These are phyloP conservation scores for Tenebrio molitor DNA, from an alignment of 1,140 invertebrate genomes.

Conservation along the genomic window DNA sequence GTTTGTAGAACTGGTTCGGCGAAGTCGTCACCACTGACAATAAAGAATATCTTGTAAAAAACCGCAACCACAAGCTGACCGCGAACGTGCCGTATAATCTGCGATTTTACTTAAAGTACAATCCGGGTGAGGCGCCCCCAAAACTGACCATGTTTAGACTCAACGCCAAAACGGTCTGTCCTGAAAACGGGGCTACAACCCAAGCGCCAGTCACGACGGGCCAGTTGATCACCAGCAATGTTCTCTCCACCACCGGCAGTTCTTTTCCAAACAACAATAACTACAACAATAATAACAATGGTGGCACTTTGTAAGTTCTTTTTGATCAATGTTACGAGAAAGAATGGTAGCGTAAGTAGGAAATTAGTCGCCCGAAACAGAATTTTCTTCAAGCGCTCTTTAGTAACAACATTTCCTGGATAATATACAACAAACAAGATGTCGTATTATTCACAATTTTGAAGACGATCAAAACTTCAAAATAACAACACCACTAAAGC, in stretches of 20 bases:
- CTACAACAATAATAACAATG: conserved; percentile 23
- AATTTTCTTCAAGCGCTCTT: too few relatives aligned
- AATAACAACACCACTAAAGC: too few relatives aligned
- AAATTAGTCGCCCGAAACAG: too few relatives aligned
- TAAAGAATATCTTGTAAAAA: conserved; percentile 63
- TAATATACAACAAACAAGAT: too few relatives aligned
- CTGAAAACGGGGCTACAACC: conserved; percentile 55
- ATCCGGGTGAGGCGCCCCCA: conserved; percentile 58
- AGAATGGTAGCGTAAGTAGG: too few relatives aligned
- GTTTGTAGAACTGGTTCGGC: conserved; percentile 66
- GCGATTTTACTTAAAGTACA: conserved; percentile 63
- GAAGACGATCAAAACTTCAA: too few relatives aligned
- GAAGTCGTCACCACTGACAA: conserved; percentile 62
- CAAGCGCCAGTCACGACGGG: conserved; percentile 48
- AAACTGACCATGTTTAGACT: conserved; percentile 56
- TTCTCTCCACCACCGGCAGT: conserved; percentile 6
- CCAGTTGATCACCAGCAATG: conserved; percentile 52
- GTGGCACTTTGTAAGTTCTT: conserved; percentile 25
- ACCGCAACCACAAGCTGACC: conserved; percentile 58
- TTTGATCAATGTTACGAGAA: too few relatives aligned
- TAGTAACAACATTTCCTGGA: too few relatives aligned
- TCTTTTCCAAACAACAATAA: conserved; percentile 13
- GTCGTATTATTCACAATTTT: too few relatives aligned
- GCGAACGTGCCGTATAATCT: conserved; percentile 57
- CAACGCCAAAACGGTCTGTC: conserved; percentile 62